Evolutionary conservation across 2,113 vertebrate species (phyloP).

Genomic region (Silurus meridionalis): DNA sequence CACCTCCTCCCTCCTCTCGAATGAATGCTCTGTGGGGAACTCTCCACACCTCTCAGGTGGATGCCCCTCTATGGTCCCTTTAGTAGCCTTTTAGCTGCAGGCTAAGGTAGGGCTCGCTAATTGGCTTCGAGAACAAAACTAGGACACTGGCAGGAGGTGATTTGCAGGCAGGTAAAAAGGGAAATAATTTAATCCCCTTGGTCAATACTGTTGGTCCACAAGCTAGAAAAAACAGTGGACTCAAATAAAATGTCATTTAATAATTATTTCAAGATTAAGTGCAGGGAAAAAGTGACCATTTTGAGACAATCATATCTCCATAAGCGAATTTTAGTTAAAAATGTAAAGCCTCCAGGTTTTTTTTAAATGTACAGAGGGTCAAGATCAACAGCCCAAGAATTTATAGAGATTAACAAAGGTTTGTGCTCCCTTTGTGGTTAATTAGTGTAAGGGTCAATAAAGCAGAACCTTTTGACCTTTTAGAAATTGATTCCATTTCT

Average conservation of each 20-base stretch:
- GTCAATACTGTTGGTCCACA: conserved; percentile 57
- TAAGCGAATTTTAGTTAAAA: background rate
- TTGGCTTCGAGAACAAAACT: conserved; percentile 99
- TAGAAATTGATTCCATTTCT: conserved; percentile 13
- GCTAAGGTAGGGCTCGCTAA: conserved; percentile 98
- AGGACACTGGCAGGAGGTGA: conserved; percentile 96
- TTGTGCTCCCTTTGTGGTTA: conserved; percentile 27
- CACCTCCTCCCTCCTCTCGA: conserved; percentile 78
- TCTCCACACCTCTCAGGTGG: conserved; percentile 89
- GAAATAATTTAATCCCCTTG: conserved; percentile 86
- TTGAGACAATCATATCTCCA: background rate
- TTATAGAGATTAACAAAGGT: conserved; percentile 21
- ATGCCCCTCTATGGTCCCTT: conserved; percentile 76
- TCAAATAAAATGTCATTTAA: background rate
- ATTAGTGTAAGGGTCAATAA: conserved; percentile 28
- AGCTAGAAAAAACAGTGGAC: conserved; percentile 33
- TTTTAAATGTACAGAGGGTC: background rate
- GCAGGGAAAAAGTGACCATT: background rate
- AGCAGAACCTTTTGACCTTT: conserved; percentile 18
- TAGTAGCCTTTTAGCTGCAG: conserved; percentile 95
- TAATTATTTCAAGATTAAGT: background rate
- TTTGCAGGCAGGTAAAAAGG: conserved; percentile 85
- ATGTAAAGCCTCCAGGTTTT: too few species aligned
- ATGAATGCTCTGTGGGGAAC: conserved; percentile 92
- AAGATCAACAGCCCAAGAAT: conserved; percentile 32